A percentile compares a stretch with the other conserved stretches of the same genome.
Evolutionary conservation across 2,113 vertebrate species (phyloP).

Genomic region (Uropsilus gracilis): DNA sequence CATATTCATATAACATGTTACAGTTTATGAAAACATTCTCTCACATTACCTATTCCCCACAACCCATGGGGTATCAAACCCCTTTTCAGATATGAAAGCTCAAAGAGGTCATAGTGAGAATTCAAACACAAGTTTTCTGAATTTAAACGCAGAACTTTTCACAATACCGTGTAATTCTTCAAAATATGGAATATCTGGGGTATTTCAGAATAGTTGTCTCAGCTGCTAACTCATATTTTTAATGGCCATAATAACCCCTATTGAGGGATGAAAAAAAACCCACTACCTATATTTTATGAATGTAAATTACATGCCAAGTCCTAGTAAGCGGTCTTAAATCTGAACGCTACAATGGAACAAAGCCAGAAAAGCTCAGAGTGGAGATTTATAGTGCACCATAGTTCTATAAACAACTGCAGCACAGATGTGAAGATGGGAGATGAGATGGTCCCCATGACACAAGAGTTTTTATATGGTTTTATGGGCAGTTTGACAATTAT

Average conservation of each 20-base stretch:
- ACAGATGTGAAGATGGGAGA: background rate
- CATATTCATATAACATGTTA: background rate
- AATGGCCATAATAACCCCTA: background rate
- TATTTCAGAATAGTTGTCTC: background rate
- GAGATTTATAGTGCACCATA: background rate
- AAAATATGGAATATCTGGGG: background rate
- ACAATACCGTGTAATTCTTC: background rate
- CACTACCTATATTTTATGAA: background rate
- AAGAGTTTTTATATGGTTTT: background rate
- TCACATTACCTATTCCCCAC: background rate
- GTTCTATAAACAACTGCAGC: background rate
- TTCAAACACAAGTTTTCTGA: background rate
- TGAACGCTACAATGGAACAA: background rate
- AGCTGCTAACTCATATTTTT: background rate
- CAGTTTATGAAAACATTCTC: background rate
- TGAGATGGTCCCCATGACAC: background rate
- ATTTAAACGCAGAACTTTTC: background rate
- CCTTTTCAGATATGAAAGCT: background rate
- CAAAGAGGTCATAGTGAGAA: background rate
- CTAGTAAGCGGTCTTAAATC: background rate
- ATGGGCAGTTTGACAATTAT: background rate
- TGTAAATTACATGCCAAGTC: background rate
- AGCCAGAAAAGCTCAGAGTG: background rate
- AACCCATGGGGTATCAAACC: background rate
- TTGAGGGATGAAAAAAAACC: accelerated